Evolutionary conservation across 2,797 vertebrate genomes (phyloP), one percentile per base, ranked within the genome.

Genomic region (Cebuella pygmaea): DNA sequence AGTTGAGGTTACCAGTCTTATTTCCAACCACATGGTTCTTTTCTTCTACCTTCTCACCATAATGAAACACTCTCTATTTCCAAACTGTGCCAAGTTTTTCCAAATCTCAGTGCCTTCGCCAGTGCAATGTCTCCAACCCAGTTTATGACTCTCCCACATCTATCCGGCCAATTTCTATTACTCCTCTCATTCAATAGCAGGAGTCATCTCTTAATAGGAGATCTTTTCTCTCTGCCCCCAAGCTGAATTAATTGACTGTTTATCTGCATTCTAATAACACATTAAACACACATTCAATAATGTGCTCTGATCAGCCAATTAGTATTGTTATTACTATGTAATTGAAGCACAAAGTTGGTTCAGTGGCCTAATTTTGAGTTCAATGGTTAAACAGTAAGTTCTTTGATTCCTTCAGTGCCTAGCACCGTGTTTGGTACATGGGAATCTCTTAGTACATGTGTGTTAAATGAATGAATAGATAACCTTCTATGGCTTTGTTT

Each of bases 71-170:
- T 89, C 55, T 95, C 36, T 96, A 75, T 94, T 93, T 95, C 75
- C 87, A 95, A 88, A 83, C 24, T 88, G 30, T 79, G 74, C 59
- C 91, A 96, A 67, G 46, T 67, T 88, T 89, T 81, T n/a, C 78
- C 19, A 48, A n/a, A 85, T 64, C 44, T 88, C 70, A 67, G 9
- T 46, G 44, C 17, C 81, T 85, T 92, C 95, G 88, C 41, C 52
- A 95, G 74, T 59, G 86, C 88, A 88, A 75, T 88, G 70, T 96
- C 79, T 85, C 90, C 67, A 88, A 67, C 55, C 17, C 15, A 82
- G 78, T 15, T 82, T 48, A 85, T 61, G 36, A 48, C 48, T 94
- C 59, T 67, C 27, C 85, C 19, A 7, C 1, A 67, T 87, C 95
- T 88, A 79, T 41, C 41, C 52, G 94, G 64, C 33, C 67, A 82